Base-by-base conservation (phyloP, 2,888 invertebrate genomes). In the Eristalis arbustorum region DNA sequence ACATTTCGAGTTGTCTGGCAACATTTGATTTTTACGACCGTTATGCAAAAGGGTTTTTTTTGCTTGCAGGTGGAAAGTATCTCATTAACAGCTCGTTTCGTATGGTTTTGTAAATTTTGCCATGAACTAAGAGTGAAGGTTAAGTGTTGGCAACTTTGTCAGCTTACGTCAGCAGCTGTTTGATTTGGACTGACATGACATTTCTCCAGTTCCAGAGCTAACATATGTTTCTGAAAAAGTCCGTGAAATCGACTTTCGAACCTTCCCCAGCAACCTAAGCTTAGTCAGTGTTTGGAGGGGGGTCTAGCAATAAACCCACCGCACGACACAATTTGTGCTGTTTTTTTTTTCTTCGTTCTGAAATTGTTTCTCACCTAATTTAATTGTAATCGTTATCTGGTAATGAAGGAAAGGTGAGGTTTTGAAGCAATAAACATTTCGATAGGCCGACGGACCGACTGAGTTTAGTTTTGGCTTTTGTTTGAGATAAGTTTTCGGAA, bases 301-400 rank as follows among this genome's bases (percentile, higher is more conserved):
- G 25, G 25, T 40, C n/a, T 18, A 18, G 49, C 18, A 56, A 66
- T 75, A 59, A 64, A 68, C 75, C 42, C 18, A 61, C 75, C 49
- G 66, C 66, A 74, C 66, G 66, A 74, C 59, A 63, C 63, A 75
- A n/a, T 49, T 76, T 28, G 31, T 31, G 66, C 34, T 49, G 18
- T 18, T 18, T 61, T 67, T 25, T 40, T n/a, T n/a, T n/a, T n/a
- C n/a, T n/a, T n/a, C n/a, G 37, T 67, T 22, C 40, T 61, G 42
- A 68, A 68, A 67, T 76, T 18, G 31, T 63, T 63, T 63, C 34
- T 63, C 37, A 22, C 34, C 63, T 34, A 63, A 63, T 18, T 63
- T 34, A 34, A 63, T 31, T 31, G 63, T 63, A 63, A 63, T 63
- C 63, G 63, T 63, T 63, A 63, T 63, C 63, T 34, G 37, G 63